Percentiles rank a stretch among this genome's conserved stretches.
Evolutionary conservation across 2,797 vertebrate species (phyloP).

Genomic region (Propithecus deckenii): DNA sequence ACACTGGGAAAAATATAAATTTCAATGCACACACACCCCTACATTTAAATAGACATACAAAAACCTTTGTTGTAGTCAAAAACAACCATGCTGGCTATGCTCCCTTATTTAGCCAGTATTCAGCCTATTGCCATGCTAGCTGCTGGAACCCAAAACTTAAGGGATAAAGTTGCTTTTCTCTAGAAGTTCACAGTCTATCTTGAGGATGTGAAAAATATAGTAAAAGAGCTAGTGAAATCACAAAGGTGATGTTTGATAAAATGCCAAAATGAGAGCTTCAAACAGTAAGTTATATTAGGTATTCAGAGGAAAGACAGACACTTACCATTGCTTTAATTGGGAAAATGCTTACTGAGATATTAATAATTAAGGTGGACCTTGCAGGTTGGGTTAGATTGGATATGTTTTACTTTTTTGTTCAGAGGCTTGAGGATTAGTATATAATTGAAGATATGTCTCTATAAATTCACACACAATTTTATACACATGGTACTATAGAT

Average conservation of each 20-base stretch:
- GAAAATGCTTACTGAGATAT: background rate
- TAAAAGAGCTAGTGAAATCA: background rate
- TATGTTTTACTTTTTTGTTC: background rate
- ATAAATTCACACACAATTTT: background rate
- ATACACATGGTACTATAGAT: background rate
- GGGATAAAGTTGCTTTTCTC: background rate
- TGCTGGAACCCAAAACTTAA: background rate
- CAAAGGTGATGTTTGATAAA: background rate
- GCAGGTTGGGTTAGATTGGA: background rate
- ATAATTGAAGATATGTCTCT: background rate
- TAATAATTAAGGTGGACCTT: background rate
- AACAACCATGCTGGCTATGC: background rate
- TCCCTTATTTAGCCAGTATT: background rate
- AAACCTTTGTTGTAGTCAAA: background rate
- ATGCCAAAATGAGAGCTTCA: background rate
- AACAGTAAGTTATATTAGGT: background rate
- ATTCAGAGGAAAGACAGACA: background rate
- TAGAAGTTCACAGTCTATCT: background rate
- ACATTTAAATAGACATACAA: background rate
- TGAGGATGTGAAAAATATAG: background rate
- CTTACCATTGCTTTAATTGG: background rate
- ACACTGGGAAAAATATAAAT: background rate
- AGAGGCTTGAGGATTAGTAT: background rate
- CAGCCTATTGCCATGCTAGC: background rate
- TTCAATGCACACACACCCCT: background rate